Evolutionary conservation across 2,888 invertebrate species (phyloP), one percentile per base, ranked within the genome.

Genomic region (Zygogramma bicolorata): DNA sequence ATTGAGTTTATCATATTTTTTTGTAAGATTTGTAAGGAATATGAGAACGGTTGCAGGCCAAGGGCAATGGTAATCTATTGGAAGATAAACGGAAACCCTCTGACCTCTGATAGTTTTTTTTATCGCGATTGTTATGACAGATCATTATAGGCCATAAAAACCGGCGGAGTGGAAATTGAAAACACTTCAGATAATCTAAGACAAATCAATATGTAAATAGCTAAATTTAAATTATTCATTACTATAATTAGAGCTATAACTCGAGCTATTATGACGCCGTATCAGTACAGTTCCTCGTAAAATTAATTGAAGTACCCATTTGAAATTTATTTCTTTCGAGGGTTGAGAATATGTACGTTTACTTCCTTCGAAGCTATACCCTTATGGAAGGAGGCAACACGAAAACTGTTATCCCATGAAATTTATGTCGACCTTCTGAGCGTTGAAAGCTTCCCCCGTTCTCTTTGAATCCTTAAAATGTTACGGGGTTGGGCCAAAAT

Each of bases 141-240:
- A 10, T 25, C 25, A 15, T 53, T 53, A 53, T 22, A 53, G 53
- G 53, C 53, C 13, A 53, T 53, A 53, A 53, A 53, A 53, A 53
- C 25, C n/a, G 22, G 53, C 25, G 53, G 25, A 53, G 53, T 53
- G 53, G 53, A 53, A 53, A 53, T 53, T 53, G 53, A 53, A 53
- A 53, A 53, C 53, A 53, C 53, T 53, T 25, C 53, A 25, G 53
- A 53, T 53, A 53, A 53, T 53, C 25, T 53, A 25, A 53, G 53
- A 53, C 53, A 53, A 53, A 53, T 53, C 53, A 25, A 53, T 53
- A 53, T 53, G 53, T 53, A 25, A 53, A 53, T 53, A 53, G 25
- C 53, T 53, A 53, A 53, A 53, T 53, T 25, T 53, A 53, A 53
- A 53, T 53, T 53, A 53, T 53, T 53, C 53, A 53, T 53, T 53